Conservation (phyloP, 2,113 vertebrate genomes). For the Choloepus hoffmanni region DNA sequence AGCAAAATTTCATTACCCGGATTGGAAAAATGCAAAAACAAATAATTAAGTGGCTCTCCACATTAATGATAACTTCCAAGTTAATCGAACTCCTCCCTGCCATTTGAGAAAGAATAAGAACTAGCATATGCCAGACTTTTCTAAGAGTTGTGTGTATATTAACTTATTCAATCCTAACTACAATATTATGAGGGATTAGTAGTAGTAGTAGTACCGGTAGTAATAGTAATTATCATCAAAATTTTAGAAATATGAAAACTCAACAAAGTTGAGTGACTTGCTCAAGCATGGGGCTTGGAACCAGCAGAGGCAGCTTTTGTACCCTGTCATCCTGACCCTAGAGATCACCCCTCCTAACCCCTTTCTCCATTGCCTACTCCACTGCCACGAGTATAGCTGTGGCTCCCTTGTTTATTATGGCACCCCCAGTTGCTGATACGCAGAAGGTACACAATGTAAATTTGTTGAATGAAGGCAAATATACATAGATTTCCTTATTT, state of each 20-base stretch:
- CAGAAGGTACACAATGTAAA: not conserved
- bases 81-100: not conserved
- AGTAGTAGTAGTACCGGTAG: not conserved
- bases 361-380: not conserved
- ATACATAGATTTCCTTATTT: not conserved
- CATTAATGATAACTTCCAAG: not conserved
- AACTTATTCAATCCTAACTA: not conserved
- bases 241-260: not conserved
- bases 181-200: not conserved
- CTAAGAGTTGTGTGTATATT: too few species aligned
- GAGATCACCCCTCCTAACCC: rapidly evolving
- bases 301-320: not conserved
- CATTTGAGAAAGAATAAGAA: not conserved
- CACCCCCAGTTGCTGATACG: not conserved
- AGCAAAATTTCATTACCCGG: not conserved
- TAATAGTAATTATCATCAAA: not conserved
- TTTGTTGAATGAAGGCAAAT: not conserved
- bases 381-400: rapidly evolving
- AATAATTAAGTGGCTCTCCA: not conserved
- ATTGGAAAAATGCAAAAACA: not conserved
- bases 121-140: not conserved
- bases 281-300: not conserved
- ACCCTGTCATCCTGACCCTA: not conserved
- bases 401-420: not conserved
- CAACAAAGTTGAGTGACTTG: not conserved